Conservation (phyloP, 2,113 vertebrate genomes). For the Lucifuga dentata region DNA sequence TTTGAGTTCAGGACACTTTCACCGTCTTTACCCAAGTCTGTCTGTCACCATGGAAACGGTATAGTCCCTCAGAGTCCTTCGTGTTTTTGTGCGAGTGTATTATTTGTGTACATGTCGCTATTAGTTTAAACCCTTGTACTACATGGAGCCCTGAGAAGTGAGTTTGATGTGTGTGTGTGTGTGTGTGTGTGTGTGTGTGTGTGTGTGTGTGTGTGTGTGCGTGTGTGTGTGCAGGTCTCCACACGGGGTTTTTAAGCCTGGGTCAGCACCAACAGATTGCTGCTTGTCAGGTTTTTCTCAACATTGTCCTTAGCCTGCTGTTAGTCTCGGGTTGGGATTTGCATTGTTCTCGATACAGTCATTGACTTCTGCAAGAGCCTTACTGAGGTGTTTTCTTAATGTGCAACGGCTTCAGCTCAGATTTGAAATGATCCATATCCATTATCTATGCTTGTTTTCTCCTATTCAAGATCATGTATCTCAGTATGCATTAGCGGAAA, state of each 20-base stretch:
- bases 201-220: background rate
- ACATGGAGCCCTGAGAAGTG: background rate
- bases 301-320: slow-evolving; percentile 38
- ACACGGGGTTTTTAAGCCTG: slow-evolving; percentile 13
- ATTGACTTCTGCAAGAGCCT: background rate
- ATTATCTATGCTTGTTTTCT: background rate
- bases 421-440: background rate
- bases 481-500: slow-evolving; percentile 17
- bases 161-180: background rate
- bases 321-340: slow-evolving; percentile 28
- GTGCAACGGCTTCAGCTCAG: background rate
- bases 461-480: background rate
- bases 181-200: background rate
- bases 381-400: background rate
- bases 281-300: slow-evolving; percentile 34
- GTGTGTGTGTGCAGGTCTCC: slow-evolving; percentile 13
- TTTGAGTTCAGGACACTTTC: slow-evolving; percentile 29
- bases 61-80: slow-evolving; percentile 47
- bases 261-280: slow-evolving; percentile 16
- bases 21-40: slow-evolving; percentile 51
- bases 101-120: slow-evolving; percentile 4
- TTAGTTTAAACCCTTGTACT: slow-evolving; percentile 32
- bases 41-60: slow-evolving; percentile 58
- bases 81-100: slow-evolving; percentile 9
- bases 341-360: slow-evolving; percentile 9